phyloP scores from a whole-genome alignment of 2,113 vertebrate genomes.

The Psittacula cyanocephala region DNA sequence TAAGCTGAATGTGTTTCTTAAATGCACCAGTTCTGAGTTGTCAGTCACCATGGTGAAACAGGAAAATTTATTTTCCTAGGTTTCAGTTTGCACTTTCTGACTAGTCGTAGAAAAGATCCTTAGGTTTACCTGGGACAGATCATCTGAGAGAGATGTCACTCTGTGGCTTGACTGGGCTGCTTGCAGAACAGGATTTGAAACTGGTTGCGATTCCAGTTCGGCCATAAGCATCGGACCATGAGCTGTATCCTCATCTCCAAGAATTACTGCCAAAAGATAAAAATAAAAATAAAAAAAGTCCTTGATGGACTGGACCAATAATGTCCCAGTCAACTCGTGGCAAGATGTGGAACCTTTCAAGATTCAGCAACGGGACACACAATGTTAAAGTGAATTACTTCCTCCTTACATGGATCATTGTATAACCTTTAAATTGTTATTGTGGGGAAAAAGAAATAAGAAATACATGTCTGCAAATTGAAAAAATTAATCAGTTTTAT shows the following conservation, averaged over 20 bases:
- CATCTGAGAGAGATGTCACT: background rate
- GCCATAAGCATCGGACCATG: constrained; percentile 70
- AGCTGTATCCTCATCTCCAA: constrained; percentile 49
- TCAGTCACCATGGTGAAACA: background rate
- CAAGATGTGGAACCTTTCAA: background rate
- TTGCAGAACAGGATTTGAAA: background rate
- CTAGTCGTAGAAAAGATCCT: background rate
- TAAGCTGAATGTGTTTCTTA: background rate
- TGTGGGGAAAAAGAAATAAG: background rate
- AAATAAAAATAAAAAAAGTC: background rate
- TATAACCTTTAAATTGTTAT: background rate
- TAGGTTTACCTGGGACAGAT: constrained; percentile 67
- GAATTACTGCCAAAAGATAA: constrained; percentile 38
- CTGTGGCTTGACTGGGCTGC: constrained; percentile 7
- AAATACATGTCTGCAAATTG: background rate
- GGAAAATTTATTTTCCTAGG: background rate
- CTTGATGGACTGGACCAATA: background rate
- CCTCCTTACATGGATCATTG: background rate
- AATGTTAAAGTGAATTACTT: background rate
- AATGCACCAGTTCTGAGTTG: background rate
- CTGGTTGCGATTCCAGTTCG: constrained; percentile 57
- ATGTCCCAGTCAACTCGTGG: background rate
- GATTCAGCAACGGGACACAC: background rate
- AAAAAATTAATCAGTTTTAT: constrained; percentile 38
- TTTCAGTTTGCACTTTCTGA: background rate